Percentiles rank a stretch among this genome's conserved stretches.
phyloP scores from a whole-genome alignment of 2,888 invertebrate genomes.

The Caenorhabditis wallacei region DNA sequence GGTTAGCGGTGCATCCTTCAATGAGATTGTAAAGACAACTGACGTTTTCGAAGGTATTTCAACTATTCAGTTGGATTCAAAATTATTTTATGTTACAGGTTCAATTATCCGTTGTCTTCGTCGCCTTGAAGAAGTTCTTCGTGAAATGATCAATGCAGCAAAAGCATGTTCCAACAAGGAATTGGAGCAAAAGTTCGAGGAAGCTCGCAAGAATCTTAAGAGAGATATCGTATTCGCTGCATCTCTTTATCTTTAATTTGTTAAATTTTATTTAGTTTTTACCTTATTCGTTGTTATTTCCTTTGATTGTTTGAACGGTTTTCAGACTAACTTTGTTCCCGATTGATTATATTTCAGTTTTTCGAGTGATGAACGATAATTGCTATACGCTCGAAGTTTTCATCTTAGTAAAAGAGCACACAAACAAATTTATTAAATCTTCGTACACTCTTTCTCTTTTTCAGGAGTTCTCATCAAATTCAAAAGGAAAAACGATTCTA shows the following conservation, averaged over 20 bases:
- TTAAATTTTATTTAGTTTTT: constrained; percentile 20
- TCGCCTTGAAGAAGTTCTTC: constrained; percentile 93
- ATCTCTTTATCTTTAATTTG: constrained; percentile 91
- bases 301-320: background rate
- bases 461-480: background rate
- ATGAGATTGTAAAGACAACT: constrained; percentile 95
- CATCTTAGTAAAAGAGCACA: too few relatives aligned
- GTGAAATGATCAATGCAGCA: constrained; percentile 89
- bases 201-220: constrained; percentile 88
- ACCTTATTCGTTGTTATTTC: constrained; percentile 20
- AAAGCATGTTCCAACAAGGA: constrained; percentile 76
- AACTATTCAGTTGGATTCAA: too few relatives aligned
- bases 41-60: constrained; percentile 93
- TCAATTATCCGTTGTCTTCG: constrained; percentile 95
- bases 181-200: constrained; percentile 84
- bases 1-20: constrained; percentile 94
- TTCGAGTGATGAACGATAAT: background rate
- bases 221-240: constrained; percentile 99
- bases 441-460: constrained; percentile 12
- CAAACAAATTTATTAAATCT: background rate
- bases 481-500: constrained; percentile 1
- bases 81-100: constrained; percentile 84
- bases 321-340: constrained; percentile 6
- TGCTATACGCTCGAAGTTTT: background rate
- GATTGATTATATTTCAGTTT: background rate